phyloP scores from a whole-genome alignment of 2,113 vertebrate species.

The Zapornia atra region DNA sequence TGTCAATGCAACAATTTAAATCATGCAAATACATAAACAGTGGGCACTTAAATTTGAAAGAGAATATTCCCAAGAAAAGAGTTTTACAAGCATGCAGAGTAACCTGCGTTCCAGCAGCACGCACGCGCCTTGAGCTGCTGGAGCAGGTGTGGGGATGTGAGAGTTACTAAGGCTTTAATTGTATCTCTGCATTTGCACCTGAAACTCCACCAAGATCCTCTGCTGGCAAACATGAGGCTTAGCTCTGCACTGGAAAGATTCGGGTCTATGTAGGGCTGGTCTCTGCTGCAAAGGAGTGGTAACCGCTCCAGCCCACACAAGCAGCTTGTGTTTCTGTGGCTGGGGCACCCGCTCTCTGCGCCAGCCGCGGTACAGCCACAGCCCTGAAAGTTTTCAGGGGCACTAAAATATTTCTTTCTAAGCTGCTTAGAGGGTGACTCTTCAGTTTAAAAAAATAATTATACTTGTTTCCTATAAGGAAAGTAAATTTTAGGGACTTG shows the following conservation, averaged over 20 bases:
- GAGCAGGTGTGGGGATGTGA: not conserved
- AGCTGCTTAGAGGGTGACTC: not conserved
- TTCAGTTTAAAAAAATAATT: not conserved
- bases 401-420: not conserved
- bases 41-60: not conserved
- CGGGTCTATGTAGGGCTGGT: not conserved
- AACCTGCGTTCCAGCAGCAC: not conserved
- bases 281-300: not conserved
- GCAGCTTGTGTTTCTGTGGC: not conserved
- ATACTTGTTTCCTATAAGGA: not conserved
- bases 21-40: not conserved
- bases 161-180: not conserved
- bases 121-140: not conserved
- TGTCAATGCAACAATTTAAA: not conserved
- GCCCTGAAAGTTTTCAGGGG: not conserved
- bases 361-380: accelerated
- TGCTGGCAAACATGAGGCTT: not conserved
- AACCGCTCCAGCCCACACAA: not conserved
- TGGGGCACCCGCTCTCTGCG: not conserved
- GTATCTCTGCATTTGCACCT: not conserved
- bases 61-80: not conserved
- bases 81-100: not conserved
- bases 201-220: not conserved
- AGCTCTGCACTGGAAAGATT: not conserved
- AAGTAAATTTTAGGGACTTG: not conserved